Conservation (phyloP, 2,888 invertebrate genomes). For the Saturnia japonica region DNA sequence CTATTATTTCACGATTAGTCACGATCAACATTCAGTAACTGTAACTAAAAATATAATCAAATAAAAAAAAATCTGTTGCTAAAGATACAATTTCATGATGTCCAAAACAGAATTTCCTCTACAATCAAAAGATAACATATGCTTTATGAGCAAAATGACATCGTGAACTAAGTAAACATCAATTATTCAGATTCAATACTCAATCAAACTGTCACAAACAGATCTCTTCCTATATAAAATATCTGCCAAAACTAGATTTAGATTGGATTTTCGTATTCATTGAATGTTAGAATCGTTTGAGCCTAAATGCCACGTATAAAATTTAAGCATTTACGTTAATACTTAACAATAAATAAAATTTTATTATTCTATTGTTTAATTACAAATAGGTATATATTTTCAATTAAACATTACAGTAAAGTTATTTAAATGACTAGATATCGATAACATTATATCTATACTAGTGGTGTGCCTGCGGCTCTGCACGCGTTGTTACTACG, state of each 20-base stretch:
- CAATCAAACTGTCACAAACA: slow-evolving; percentile 8
- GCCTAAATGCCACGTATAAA: neutral
- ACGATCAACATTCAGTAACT: neutral
- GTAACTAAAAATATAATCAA: neutral
- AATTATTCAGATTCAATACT: slow-evolving; percentile 11
- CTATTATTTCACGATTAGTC: neutral
- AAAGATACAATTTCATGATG: neutral
- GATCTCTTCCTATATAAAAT: slow-evolving; percentile 2
- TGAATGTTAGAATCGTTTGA: neutral
- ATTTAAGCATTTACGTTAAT: too few relatives aligned
- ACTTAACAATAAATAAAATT: too few relatives aligned
- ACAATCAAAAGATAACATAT: slow-evolving; percentile 5
- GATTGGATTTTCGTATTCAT: slow-evolving; percentile 1
- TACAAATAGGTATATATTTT: too few relatives aligned
- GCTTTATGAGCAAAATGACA: neutral
- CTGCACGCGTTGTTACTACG: too few relatives aligned
- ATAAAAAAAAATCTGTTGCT: neutral
- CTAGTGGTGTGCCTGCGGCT: too few relatives aligned
- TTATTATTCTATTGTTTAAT: too few relatives aligned
- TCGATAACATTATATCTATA: too few relatives aligned
- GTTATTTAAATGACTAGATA: too few relatives aligned
- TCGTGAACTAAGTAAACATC: slow-evolving; percentile 13
- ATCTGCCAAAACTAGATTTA: slow-evolving; percentile 2
- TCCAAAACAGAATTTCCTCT: neutral
- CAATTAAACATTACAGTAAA: too few relatives aligned